Evolutionary conservation across 2,888 invertebrate species (phyloP), one percentile per base, ranked within the genome.

Genomic region (Hedya salicella): DNA sequence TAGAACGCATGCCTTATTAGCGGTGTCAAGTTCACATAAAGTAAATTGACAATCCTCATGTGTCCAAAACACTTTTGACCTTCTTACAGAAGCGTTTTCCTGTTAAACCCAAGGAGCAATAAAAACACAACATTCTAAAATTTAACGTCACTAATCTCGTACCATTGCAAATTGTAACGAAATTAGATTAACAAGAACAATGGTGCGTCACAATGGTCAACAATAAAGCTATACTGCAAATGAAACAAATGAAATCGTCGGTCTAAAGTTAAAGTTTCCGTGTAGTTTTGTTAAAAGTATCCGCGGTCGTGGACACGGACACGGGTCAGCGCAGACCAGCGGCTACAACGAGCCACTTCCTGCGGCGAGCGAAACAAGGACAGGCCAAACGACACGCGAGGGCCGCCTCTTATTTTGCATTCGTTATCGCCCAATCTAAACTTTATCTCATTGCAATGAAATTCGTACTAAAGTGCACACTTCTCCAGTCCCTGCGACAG

Each of bases 311-410:
- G 83, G 81, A 76, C 86, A 85, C 86, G 83, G 81, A 76, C 86
- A 85, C 86, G 83, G 88, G 88, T 88, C 88, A 87, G 81, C 77
- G 85, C 80, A 79, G 78, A 44, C 57, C 57, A 32, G 42, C 46
- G 57, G 57, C 57, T 82, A 85, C 87, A 91, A 91, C 83, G 83
- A 90, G 86, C 78, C 70, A 86, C 82, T 89, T 91, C 91, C 91
- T 89, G 91, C 80, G 83, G 75, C 78, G 76, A 71, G 70, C 72
- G 74, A 74, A 81, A 81, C 89, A 87, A 90, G 89, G 88, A 87
- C 89, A 81, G 73, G 71, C 73, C 82, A 79, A 78, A 82, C 83
- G 83, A 83, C 84, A 83, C 79, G 78, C 78, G 71, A 79, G 76
- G 78, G 76, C 67, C 63, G 72, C 71, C 77, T 73, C 77, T 79